Evolutionary conservation across 1,140 invertebrate species (phyloP).

Genomic region (Drosophila navojoa): DNA sequence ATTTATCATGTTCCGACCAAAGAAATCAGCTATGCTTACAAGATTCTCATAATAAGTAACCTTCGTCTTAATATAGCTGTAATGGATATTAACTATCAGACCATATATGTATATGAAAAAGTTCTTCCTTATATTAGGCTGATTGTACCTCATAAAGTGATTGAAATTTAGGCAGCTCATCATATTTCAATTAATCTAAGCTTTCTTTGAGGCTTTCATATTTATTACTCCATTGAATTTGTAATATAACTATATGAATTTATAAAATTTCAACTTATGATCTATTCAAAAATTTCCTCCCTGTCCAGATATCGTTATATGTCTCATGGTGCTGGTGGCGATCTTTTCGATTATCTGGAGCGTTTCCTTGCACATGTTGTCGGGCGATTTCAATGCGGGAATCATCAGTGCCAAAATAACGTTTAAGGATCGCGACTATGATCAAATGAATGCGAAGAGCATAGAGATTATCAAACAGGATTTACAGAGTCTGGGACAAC

Average conservation of each 20-base stretch:
- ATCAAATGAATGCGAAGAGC: slow-evolving; percentile 58
- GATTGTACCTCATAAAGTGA: too few relatives aligned
- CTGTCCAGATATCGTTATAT: slow-evolving; percentile 66
- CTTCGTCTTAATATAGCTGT: background rate
- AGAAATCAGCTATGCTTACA: slow-evolving; percentile 15
- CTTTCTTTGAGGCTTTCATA: too few relatives aligned
- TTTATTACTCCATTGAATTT: too few relatives aligned
- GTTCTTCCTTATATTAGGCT: too few relatives aligned
- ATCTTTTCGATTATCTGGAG: slow-evolving; percentile 74
- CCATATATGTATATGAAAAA: too few relatives aligned
- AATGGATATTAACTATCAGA: background rate
- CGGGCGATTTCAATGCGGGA: slow-evolving; percentile 71
- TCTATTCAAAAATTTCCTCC: background rate
- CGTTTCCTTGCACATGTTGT: slow-evolving; percentile 68
- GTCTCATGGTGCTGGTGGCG: slow-evolving; percentile 72
- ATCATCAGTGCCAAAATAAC: slow-evolving; percentile 77
- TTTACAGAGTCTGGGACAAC: slow-evolving; percentile 38
- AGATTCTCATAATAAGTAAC: too few relatives aligned
- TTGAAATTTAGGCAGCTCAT: too few relatives aligned
- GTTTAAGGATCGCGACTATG: slow-evolving; percentile 66
- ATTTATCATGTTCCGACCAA: slow-evolving; percentile 25
- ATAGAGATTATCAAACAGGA: slow-evolving; percentile 60
- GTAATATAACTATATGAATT: too few relatives aligned
- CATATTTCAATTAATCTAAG: too few relatives aligned
- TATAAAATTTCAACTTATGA: too few relatives aligned